These are phyloP conservation scores for Rotaria magnacalcarata DNA, from an alignment of 2,888 invertebrate species.

Conservation along the genomic window DNA sequence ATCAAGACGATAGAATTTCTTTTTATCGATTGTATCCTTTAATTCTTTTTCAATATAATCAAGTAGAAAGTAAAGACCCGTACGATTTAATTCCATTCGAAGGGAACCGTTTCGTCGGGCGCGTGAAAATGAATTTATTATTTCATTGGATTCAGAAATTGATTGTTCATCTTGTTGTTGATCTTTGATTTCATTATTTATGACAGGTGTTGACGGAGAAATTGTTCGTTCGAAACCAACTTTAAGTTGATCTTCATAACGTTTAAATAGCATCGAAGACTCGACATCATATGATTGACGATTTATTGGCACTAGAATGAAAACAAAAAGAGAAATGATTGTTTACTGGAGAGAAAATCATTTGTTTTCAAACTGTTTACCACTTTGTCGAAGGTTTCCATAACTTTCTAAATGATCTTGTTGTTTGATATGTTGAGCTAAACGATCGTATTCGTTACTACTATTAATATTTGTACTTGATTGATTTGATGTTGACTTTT, in stretches of 20 bases:
- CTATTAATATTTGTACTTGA: too few relatives aligned
- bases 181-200: background rate
- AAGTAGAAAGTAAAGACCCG: background rate
- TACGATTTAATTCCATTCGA: background rate
- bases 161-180: background rate
- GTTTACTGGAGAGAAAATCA: background rate
- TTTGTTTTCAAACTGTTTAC: background rate
- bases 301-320: background rate
- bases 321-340: background rate
- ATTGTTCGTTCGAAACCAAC: background rate
- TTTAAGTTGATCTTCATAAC: constrained; percentile 3
- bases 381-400: background rate
- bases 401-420: background rate
- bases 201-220: background rate
- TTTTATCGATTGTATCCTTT: background rate
- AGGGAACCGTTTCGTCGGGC: background rate
- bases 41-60: constrained; percentile 16
- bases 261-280: background rate
- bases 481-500: background rate
- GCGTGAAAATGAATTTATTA: background rate
- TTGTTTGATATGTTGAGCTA: background rate
- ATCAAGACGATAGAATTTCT: constrained; percentile 1
- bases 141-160: background rate
- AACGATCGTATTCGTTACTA: background rate
- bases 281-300: background rate